These are phyloP conservation scores for Panulirus ornatus DNA, from an alignment of 1,140 invertebrate species.

Conservation along the genomic window DNA sequence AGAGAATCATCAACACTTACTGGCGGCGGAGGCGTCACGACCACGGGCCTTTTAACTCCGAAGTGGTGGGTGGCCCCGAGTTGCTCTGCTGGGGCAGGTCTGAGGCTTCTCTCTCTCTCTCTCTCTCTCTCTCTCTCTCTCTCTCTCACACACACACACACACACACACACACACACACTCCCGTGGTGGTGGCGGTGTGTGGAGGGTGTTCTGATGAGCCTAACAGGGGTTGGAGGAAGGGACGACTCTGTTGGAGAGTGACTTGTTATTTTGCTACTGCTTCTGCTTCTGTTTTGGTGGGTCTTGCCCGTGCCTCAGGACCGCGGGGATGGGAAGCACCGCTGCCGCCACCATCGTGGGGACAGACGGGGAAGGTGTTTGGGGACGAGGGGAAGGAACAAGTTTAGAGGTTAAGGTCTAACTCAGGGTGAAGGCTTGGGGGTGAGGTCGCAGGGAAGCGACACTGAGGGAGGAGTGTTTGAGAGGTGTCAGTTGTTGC, in stretches of 20 bases:
- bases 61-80: conserved; percentile 18
- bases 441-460: neutral
- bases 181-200: neutral
- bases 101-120: conserved; percentile 28
- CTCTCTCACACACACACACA: too few species aligned
- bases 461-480: neutral
- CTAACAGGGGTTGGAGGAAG: conserved; percentile 4
- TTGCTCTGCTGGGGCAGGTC: conserved; percentile 25
- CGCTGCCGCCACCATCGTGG: too few species aligned
- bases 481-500: neutral
- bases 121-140: neutral
- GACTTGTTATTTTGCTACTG: conserved; percentile 33
- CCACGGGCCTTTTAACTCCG: conserved; percentile 32
- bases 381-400: conserved; percentile 37
- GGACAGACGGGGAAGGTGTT: conserved; percentile 10
- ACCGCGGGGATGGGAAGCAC: neutral
- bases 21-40: conserved; percentile 30
- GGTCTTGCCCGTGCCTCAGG: neutral
- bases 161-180: neutral
- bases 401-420: conserved; percentile 4
- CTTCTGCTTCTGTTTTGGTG: neutral
- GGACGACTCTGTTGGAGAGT: conserved; percentile 10
- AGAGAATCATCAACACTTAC: conserved; percentile 11
- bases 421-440: conserved; percentile 32
- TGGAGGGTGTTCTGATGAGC: conserved; percentile 19